These are phyloP conservation scores for Epicauta chinensis DNA, from an alignment of 1,140 invertebrate genomes.

Conservation along the genomic window DNA sequence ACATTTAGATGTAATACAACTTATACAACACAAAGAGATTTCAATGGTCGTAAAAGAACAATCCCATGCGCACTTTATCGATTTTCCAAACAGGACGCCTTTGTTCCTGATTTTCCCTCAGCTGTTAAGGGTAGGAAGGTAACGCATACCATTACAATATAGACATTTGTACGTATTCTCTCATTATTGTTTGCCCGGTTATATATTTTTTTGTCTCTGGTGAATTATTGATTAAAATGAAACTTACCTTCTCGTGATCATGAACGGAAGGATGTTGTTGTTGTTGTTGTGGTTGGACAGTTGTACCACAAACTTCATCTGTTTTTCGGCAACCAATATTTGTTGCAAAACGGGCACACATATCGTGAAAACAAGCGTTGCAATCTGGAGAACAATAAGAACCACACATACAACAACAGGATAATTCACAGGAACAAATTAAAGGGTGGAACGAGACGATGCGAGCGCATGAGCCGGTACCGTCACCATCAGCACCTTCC, in stretches of 20 bases:
- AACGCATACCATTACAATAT: no score
- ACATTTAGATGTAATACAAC: no score
- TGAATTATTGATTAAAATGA: no score
- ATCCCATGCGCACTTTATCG: constrained; percentile 14
- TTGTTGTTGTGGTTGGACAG: no score
- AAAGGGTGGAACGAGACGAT: constrained; percentile 48
- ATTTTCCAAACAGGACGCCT: constrained; percentile 12
- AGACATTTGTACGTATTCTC: no score
- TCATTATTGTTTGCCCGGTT: no score
- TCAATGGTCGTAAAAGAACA: constrained; percentile 1
- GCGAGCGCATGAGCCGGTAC: constrained; percentile 44
- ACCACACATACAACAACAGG: constrained; percentile 57
- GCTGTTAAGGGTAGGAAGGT: constrained; percentile 3
- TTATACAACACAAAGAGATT: constrained; percentile 6
- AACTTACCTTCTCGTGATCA: constrained; percentile 32
- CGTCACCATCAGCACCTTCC: constrained; percentile 5
- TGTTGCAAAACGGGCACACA: constrained; percentile 47
- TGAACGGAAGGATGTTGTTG: no score
- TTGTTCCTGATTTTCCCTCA: constrained; percentile 11
- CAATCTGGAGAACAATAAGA: constrained; percentile 57
- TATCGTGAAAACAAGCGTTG: constrained; percentile 59
- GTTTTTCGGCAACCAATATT: no score
- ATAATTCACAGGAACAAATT: constrained; percentile 47
- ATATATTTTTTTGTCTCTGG: no score
- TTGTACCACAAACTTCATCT: no score